Evolutionary conservation across 2,888 invertebrate genomes (phyloP).

Genomic region (Microdon myrmicae): DNA sequence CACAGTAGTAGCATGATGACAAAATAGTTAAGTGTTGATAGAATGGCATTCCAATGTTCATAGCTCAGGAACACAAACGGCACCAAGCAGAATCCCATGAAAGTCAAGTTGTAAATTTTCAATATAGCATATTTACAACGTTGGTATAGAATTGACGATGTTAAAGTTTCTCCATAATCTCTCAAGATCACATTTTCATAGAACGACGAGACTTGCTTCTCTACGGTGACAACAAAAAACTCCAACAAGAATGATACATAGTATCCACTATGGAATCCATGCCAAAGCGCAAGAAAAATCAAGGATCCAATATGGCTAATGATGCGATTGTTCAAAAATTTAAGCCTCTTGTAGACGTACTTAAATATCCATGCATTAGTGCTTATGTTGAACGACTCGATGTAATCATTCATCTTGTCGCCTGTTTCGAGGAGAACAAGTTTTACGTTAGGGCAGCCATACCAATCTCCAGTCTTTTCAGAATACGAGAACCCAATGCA

Average conservation of each 20-base stretch:
- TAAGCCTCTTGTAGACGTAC: conserved; percentile 93
- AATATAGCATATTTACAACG: conserved; percentile 71
- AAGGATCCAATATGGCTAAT: conserved; percentile 86
- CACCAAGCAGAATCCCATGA: conserved; percentile 84
- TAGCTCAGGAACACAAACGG: conserved; percentile 80
- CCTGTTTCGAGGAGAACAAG: conserved; percentile 84
- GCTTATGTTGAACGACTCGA: conserved; percentile 93
- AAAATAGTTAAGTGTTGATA: conserved; percentile 73
- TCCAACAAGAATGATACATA: conserved; percentile 93
- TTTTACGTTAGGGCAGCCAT: conserved; percentile 90
- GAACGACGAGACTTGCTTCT: conserved; percentile 74
- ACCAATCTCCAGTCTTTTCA: conserved; percentile 77
- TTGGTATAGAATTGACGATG: conserved; percentile 56
- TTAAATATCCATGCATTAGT: conserved; percentile 95
- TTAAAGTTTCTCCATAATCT: conserved; percentile 56
- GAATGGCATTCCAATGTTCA: conserved; percentile 75
- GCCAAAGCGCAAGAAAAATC: conserved; percentile 93
- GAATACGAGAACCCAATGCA: conserved; percentile 76
- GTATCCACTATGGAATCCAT: conserved; percentile 94
- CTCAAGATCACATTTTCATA: conserved; percentile 57
- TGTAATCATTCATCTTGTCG: conserved; percentile 85
- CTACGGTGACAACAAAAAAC: conserved; percentile 85
- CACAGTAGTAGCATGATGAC: too few relatives aligned
- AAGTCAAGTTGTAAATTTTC: conserved; percentile 79
- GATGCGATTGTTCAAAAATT: conserved; percentile 85